Percentiles rank a stretch among this genome's conserved stretches.
These are phyloP conservation scores for Ostrea edulis DNA, from an alignment of 1,140 invertebrate species.

Conservation along the genomic window DNA sequence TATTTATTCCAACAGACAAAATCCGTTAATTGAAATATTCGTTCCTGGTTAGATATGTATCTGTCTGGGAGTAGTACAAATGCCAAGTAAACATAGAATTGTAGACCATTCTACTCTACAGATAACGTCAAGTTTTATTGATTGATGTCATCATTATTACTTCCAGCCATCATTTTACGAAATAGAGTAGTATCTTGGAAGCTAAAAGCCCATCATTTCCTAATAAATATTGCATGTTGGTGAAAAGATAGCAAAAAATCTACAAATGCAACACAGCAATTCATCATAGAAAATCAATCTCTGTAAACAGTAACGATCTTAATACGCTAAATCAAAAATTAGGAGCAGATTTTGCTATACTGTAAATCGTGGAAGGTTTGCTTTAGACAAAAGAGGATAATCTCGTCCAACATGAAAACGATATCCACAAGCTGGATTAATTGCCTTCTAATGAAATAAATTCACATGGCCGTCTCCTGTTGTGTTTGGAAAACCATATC, in stretches of 20 bases:
- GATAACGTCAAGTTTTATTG: not conserved
- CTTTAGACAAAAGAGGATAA: constrained; percentile 4
- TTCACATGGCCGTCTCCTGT: not conserved
- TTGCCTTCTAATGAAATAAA: not conserved
- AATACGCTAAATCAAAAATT: constrained; percentile 15
- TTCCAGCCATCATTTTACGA: not conserved
- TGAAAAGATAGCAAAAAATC: constrained; percentile 28
- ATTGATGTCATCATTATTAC: constrained; percentile 7
- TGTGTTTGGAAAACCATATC: not conserved
- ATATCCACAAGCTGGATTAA: constrained; percentile 10
- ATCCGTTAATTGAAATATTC: not conserved
- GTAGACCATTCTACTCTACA: not conserved
- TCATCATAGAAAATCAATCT: constrained; percentile 27
- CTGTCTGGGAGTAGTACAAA: not conserved
- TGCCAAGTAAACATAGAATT: constrained; percentile 16
- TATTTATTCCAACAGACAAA: not conserved
- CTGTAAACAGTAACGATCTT: not conserved
- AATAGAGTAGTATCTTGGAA: constrained; percentile 13
- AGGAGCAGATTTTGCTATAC: not conserved
- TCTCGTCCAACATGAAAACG: not conserved
- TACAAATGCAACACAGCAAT: constrained; percentile 7
- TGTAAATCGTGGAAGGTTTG: not conserved
- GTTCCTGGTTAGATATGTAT: not conserved
- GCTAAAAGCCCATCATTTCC: constrained; percentile 31
- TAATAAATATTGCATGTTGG: constrained; percentile 33